Evolutionary conservation across 2,797 vertebrate genomes (phyloP).

Genomic region (Sebastes minor): DNA sequence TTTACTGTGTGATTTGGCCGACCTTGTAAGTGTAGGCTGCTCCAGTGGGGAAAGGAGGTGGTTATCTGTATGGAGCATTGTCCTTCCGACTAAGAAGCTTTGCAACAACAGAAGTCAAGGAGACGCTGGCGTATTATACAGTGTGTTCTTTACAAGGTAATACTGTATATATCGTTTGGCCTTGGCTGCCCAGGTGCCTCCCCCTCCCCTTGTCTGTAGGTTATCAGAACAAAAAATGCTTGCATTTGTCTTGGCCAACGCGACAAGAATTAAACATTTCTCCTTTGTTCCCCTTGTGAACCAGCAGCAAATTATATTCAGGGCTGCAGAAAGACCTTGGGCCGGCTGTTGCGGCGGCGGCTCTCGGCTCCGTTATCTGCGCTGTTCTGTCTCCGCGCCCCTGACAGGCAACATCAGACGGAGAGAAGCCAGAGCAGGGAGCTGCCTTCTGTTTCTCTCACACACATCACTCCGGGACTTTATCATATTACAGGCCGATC

Average conservation of each 20-base stretch:
- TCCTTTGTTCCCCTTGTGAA: slow-evolving; percentile 69
- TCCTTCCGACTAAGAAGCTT: slow-evolving; percentile 23
- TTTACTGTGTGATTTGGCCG: slow-evolving; percentile 56
- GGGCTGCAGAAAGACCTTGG: slow-evolving; percentile 74
- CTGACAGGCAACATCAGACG: slow-evolving; percentile 73
- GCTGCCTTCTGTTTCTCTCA: slow-evolving; percentile 72
- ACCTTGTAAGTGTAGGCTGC: slow-evolving; percentile 54
- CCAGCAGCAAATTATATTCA: slow-evolving; percentile 69
- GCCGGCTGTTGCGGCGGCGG: slow-evolving; percentile 32
- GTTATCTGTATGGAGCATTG: slow-evolving; percentile 30
- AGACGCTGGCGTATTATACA: slow-evolving; percentile 25
- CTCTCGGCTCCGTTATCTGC: slow-evolving; percentile 69
- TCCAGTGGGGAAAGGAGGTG: slow-evolving; percentile 20
- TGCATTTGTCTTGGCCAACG: slow-evolving; percentile 64
- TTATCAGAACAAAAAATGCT: slow-evolving; percentile 69
- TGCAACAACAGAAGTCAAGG: slow-evolving; percentile 42
- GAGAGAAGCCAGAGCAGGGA: slow-evolving; percentile 77
- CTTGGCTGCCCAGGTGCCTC: slow-evolving; percentile 64
- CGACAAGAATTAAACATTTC: slow-evolving; percentile 69
- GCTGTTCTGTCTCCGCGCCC: slow-evolving; percentile 68
- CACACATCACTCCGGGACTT: slow-evolving; percentile 71
- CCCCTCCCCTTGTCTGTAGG: slow-evolving; percentile 59
- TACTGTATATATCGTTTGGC: slow-evolving; percentile 51
- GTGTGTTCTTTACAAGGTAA: slow-evolving; percentile 60
- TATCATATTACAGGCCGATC: slow-evolving; percentile 73